Conservation (phyloP, 2,113 vertebrate species). For the Paramormyrops kingsleyae region DNA sequence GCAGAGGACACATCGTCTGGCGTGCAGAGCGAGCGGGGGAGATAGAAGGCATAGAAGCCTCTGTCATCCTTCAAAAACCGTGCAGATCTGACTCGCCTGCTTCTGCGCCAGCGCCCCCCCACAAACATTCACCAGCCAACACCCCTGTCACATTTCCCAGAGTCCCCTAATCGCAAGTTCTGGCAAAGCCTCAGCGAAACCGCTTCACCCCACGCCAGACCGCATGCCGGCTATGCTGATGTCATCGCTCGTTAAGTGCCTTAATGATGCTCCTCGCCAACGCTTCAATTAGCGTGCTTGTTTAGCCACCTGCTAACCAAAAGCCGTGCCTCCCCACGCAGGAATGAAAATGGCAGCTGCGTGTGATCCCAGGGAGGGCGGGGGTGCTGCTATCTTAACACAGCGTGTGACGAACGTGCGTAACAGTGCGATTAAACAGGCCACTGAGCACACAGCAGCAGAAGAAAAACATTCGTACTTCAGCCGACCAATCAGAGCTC, state of each 20-base stretch:
- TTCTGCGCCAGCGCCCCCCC: neutral
- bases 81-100: neutral
- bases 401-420: neutral
- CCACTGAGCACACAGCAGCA: neutral
- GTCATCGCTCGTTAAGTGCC: neutral
- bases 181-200: neutral
- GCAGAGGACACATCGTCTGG: constrained; percentile 25
- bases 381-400: neutral
- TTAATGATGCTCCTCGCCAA: neutral
- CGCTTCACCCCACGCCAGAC: neutral
- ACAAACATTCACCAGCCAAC: neutral
- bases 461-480: neutral
- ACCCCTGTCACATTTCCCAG: neutral
- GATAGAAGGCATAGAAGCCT: neutral
- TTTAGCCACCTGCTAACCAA: constrained; percentile 16
- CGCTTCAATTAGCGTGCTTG: neutral
- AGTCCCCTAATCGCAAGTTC: neutral
- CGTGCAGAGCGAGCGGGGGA: neutral
- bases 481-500: neutral
- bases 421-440: neutral
- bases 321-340: neutral
- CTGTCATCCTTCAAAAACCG: neutral
- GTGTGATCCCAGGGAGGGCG: neutral
- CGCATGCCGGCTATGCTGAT: neutral
- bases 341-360: neutral